Base-by-base conservation (phyloP, 2,888 invertebrate species). In the Leucophenga montana region DNA sequence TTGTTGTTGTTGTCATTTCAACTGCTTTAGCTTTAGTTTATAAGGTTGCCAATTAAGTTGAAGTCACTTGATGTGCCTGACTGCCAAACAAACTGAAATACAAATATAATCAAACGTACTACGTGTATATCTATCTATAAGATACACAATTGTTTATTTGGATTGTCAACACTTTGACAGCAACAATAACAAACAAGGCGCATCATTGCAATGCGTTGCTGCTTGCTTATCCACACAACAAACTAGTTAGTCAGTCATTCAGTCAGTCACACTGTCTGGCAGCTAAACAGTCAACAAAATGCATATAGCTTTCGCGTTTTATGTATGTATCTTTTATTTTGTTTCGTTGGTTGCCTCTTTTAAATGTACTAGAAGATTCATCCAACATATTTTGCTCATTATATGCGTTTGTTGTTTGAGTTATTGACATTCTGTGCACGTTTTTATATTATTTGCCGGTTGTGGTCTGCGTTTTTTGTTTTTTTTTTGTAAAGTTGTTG, bases 91-190 rank as follows among this genome's bases (percentile, higher is more conserved):
- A 27, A 27, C 27, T 27, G 27, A 27, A 27, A 27, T 27, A 27
- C 27, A 27, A 4, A 27, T 3, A 27, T 27, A 27, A 27, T n/a
- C 27, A 27, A 27, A 27, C 27, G 27, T 27, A 27, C 27, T 27
- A 27, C 27, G 27, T 16, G 33, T 3, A 39, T 18, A 39, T n/a
- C n/a, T 1, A 11, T n/a, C 4, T 59, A 48, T 64, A 22, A 13
- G 48, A 46, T 48, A 64, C 48, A 64, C 14, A 14, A 64, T 64
- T 64, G 62, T 64, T 64, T 64, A 64, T 64, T 64, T 64, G 18
- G 62, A 9, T 20, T 64, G 62, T 11, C 62, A 64, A 64, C 62
- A 64, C 46, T 64, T 64, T 48, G 62, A 64, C 62, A 64, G 27
- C 20, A 48, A 22, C 46, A 13, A 64, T 3, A 64, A 64, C 46